A percentile compares a stretch with the other conserved stretches of the same genome.
Evolutionary conservation across 1,140 invertebrate genomes (phyloP).

Genomic region (Helicoverpa armigera): DNA sequence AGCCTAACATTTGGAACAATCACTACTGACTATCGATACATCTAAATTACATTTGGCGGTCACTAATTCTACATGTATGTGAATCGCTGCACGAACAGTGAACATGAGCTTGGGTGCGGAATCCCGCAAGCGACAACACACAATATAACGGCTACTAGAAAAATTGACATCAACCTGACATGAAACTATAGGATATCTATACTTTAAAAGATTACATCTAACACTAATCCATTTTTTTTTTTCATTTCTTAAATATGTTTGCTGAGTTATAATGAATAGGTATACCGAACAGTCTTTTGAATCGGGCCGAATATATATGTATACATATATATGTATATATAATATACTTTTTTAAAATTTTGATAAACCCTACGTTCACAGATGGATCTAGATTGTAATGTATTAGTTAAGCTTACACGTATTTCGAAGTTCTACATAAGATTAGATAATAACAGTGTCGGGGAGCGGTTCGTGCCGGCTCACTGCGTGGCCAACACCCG

Average conservation of each 20-base stretch:
- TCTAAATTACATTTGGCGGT: constrained; percentile 85
- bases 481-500: background rate
- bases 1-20: constrained; percentile 86
- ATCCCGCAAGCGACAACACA: constrained; percentile 55
- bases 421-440: constrained; percentile 64
- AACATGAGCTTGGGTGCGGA: constrained; percentile 55
- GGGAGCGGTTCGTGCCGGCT: constrained; percentile 52
- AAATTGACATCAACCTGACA: constrained; percentile 76
- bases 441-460: constrained; percentile 56
- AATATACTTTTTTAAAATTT: constrained; percentile 76
- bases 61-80: constrained; percentile 81
- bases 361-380: constrained; percentile 80
- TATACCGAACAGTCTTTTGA: constrained; percentile 87
- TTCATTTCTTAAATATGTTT: constrained; percentile 66
- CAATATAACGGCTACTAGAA: constrained; percentile 67
- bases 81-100: constrained; percentile 70
- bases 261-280: constrained; percentile 81
- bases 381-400: constrained; percentile 75
- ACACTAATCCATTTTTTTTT: constrained; percentile 75
- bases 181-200: constrained; percentile 69
- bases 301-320: constrained; percentile 80
- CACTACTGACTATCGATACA: constrained; percentile 85
- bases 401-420: constrained; percentile 75
- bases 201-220: constrained; percentile 72
- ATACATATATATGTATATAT: constrained; percentile 57